Conservation (phyloP, 1,140 invertebrate species). For the Sycophaga agraensis region DNA sequence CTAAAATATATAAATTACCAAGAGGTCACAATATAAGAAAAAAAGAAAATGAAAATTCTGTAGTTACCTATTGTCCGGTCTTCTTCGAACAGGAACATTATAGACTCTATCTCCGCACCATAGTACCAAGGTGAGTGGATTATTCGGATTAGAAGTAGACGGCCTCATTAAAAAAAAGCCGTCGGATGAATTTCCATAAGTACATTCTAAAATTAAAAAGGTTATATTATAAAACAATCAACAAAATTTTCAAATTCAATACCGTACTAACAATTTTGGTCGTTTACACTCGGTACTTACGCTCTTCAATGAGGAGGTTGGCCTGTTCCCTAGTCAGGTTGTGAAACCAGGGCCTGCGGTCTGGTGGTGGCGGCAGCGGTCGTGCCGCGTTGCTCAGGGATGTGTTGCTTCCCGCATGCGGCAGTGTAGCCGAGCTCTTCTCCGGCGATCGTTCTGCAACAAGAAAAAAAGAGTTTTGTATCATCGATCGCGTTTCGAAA, state of each 20-base stretch:
- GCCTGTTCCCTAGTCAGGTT: slow-evolving; percentile 51
- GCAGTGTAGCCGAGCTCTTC: slow-evolving; percentile 49
- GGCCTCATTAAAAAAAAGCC: slow-evolving; percentile 54
- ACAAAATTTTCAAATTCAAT: too few relatives aligned
- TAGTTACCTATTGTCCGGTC: slow-evolving; percentile 47
- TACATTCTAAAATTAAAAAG: slow-evolving; percentile 38
- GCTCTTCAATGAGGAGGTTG: slow-evolving; percentile 47
- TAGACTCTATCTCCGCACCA: slow-evolving; percentile 53
- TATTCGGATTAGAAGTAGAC: slow-evolving; percentile 46
- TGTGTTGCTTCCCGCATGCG: slow-evolving; percentile 42
- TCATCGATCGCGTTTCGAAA: too few relatives aligned
- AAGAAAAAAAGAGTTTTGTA: slow-evolving; percentile 1
- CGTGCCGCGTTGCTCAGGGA: slow-evolving; percentile 40
- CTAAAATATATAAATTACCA: too few relatives aligned
- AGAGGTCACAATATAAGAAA: too few relatives aligned
- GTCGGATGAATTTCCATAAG: slow-evolving; percentile 41
- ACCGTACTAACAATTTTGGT: too few relatives aligned
- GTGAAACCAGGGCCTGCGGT: slow-evolving; percentile 52
- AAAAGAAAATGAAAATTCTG: too few relatives aligned
- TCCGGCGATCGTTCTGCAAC: slow-evolving; percentile 50
- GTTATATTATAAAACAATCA: too few relatives aligned
- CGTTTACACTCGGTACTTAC: slow-evolving; percentile 32
- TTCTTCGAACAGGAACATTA: slow-evolving; percentile 52
- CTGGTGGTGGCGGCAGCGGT: slow-evolving; percentile 50
- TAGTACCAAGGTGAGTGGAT: slow-evolving; percentile 49